phyloP scores from a whole-genome alignment of 2,113 vertebrate genomes.

The Corythoichthys haematopterus region DNA sequence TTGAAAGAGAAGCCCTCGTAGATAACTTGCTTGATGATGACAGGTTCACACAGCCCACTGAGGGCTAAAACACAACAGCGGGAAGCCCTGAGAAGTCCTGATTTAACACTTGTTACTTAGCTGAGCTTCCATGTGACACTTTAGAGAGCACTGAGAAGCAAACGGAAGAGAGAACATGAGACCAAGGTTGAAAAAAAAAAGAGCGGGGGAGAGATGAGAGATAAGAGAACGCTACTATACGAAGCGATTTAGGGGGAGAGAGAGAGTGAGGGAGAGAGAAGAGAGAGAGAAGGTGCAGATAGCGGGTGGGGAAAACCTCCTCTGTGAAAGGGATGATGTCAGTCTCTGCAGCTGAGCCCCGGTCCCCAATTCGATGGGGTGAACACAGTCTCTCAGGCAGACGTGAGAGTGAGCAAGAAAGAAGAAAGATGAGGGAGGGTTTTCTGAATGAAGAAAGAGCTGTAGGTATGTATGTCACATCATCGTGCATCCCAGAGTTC shows the following conservation, averaged over 20 bases:
- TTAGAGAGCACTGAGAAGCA: slow-evolving; percentile 45
- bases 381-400: slow-evolving; percentile 57
- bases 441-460: slow-evolving; percentile 45
- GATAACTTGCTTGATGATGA: slow-evolving; percentile 23
- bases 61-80: slow-evolving; percentile 16
- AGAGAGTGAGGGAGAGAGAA: slow-evolving; percentile 19
- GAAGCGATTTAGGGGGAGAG: slow-evolving; percentile 36
- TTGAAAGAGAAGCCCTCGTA: slow-evolving; percentile 21
- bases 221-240: slow-evolving; percentile 56
- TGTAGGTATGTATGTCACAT: slow-evolving; percentile 66
- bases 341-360: slow-evolving; percentile 79
- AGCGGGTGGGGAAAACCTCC: slow-evolving; percentile 75
- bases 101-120: slow-evolving; percentile 33
- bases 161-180: slow-evolving; percentile 22
- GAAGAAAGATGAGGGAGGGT: slow-evolving; percentile 32
- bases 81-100: slow-evolving; percentile 16
- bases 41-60: slow-evolving; percentile 20
- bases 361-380: slow-evolving; percentile 61
- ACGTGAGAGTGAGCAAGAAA: slow-evolving; percentile 30
- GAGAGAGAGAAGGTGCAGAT: slow-evolving; percentile 58
- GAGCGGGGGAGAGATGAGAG: slow-evolving; percentile 28
- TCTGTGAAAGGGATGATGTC: slow-evolving; percentile 78
- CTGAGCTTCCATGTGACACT: slow-evolving; percentile 23
- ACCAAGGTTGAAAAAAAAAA: slow-evolving; percentile 22
- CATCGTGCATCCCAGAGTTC: slow-evolving; percentile 44